Evolutionary conservation across 2,888 invertebrate species (phyloP), one percentile per base, ranked within the genome.

Genomic region (Pseudococcus viburni): DNA sequence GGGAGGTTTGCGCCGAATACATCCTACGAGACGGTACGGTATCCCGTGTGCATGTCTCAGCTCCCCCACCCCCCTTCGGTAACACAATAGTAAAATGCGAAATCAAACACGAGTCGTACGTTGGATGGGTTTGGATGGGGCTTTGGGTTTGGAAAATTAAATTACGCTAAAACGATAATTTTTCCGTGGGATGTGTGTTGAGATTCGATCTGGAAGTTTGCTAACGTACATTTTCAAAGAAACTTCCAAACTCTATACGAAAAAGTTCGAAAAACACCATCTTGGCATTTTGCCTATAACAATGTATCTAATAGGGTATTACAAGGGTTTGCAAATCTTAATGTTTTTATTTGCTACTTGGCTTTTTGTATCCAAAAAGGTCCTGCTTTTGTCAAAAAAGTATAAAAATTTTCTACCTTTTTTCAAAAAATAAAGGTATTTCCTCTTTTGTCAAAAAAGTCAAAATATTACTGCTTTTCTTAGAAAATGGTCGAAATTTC

Each of bases 91-190:
- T 33, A n/a, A 42, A 80, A 46, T 80, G 22, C 42, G 80, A 80
- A 80, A 80, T 80, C 42, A 80, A 80, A 80, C 80, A 80, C 42
- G 42, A 80, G 80, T 46, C 46, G 73, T 77, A 77, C 39, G 59
- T 59, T 11, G 4, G 73, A 33, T 33, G 33, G 73, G 39, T n/a
- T 39, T 5, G 39, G 39, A 39, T 3, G 39, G 33, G 73, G 73
- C 26, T 73, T 73, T 33, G n/a, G n/a, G 33, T 73, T 73, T 73
- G 26, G 33, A 33, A 73, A 73, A 73, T 17, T 12, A n/a, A 15
- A 59, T 59, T 59, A 59, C n/a, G n/a, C n/a, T n/a, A 19, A 59
- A 59, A 59, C 22, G 59, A 22, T 4, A 19, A 59, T 19, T 19
- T 59, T 19, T 19, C 19, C 59, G 59, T 59, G 59, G 59, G 19